phyloP scores from a whole-genome alignment of 2,797 vertebrate genomes.

The Notamacropus eugenii region DNA sequence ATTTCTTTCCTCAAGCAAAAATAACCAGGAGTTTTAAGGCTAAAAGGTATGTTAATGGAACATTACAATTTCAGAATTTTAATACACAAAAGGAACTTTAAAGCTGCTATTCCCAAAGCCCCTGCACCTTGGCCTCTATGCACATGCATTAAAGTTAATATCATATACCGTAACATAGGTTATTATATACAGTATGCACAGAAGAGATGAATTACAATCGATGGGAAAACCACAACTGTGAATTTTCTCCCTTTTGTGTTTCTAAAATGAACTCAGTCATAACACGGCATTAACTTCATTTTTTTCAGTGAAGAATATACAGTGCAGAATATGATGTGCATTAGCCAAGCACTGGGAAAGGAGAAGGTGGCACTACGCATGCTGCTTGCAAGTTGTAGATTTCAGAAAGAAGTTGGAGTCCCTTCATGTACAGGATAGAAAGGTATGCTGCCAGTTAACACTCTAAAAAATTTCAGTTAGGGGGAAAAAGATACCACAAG shows the following conservation, averaged over 20 bases:
- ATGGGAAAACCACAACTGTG: not conserved
- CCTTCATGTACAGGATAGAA: not conserved
- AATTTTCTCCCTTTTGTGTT: not conserved
- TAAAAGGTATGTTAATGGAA: not conserved
- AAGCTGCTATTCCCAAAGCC: not conserved
- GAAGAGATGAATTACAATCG: not conserved
- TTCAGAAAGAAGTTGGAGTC: not conserved
- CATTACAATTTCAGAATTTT: not conserved
- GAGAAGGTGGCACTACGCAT: no score
- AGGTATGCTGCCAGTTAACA: rapidly evolving
- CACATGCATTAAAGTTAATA: not conserved
- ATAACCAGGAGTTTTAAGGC: not conserved
- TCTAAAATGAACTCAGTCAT: not conserved
- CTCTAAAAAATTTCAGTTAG: not conserved
- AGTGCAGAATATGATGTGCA: not conserved
- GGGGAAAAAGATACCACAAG: not conserved
- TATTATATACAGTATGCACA: not conserved
- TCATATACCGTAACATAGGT: not conserved
- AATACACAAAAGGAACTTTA: not conserved
- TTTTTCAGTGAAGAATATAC: not conserved
- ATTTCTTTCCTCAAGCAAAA: not conserved
- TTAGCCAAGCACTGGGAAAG: not conserved
- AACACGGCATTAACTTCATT: not conserved
- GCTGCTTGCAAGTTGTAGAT: not conserved
- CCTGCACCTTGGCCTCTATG: not conserved